Conservation (phyloP, 2,797 vertebrate species). For the Nannoperca australis region DNA sequence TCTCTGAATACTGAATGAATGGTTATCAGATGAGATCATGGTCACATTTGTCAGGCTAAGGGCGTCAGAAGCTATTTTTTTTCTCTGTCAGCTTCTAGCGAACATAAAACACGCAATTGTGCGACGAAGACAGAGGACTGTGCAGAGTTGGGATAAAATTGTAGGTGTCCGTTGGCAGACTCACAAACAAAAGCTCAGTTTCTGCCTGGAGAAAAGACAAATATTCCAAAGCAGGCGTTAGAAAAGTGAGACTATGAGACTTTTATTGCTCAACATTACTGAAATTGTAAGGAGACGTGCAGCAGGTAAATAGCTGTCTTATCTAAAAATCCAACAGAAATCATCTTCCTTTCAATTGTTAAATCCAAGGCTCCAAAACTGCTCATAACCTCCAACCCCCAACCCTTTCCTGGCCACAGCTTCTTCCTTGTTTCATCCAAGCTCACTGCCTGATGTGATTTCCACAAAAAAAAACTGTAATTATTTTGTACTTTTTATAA, state of each 20-base stretch:
- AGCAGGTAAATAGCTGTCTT: background rate
- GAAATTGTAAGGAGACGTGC: slow-evolving; percentile 2
- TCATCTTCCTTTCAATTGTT: slow-evolving; percentile 3
- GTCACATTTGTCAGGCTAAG: slow-evolving; percentile 51
- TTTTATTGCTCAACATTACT: background rate
- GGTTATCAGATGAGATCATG: slow-evolving; percentile 65
- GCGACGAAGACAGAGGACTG: slow-evolving; percentile 36
- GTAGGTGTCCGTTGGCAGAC: slow-evolving; percentile 65
- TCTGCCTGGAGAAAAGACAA: slow-evolving; percentile 27
- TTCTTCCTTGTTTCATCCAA: slow-evolving; percentile 37
- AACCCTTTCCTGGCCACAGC: slow-evolving; percentile 32
- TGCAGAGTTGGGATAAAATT: slow-evolving; percentile 33
- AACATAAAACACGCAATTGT: slow-evolving; percentile 60
- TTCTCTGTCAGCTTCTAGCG: slow-evolving; percentile 14
- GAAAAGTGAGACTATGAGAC: background rate
- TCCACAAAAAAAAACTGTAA: background rate
- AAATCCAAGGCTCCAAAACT: slow-evolving; percentile 10
- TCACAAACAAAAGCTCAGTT: slow-evolving; percentile 50
- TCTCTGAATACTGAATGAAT: slow-evolving; percentile 52
- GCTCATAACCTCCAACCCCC: slow-evolving; percentile 11
- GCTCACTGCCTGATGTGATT: background rate
- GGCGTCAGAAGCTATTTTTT: slow-evolving; percentile 41
- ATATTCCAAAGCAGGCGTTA: slow-evolving; percentile 12
- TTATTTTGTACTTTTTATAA: background rate
- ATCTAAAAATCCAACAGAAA: background rate